Conservation (phyloP, 2,888 invertebrate genomes). For the Oegoconia quadripuncta region DNA sequence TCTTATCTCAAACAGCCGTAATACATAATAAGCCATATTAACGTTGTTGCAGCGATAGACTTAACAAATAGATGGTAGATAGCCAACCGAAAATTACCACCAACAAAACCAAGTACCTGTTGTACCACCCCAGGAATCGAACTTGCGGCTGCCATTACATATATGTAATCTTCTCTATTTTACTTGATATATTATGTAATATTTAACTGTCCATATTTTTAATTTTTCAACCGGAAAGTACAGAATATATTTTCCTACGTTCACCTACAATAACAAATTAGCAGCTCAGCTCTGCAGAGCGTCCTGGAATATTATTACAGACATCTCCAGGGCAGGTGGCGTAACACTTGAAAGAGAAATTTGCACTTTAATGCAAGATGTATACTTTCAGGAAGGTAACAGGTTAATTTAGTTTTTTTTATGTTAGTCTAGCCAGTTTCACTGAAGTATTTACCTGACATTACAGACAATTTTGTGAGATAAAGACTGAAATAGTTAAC, state of each 20-base stretch:
- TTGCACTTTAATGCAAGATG: conserved; percentile 22
- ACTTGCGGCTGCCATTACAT: too few species aligned
- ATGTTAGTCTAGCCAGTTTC: neutral
- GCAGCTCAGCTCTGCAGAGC: conserved; percentile 22
- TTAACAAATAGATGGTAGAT: too few species aligned
- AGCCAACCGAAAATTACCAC: too few species aligned
- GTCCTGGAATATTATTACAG: conserved; percentile 50
- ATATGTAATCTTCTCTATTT: neutral
- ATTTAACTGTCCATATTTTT: too few species aligned
- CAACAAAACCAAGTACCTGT: too few species aligned
- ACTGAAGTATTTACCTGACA: neutral
- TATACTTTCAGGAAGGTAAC: neutral
- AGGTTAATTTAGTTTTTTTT: conserved; percentile 1
- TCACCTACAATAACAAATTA: conserved; percentile 47
- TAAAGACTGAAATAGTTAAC: too few species aligned
- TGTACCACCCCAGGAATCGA: too few species aligned
- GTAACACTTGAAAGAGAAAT: conserved; percentile 25
- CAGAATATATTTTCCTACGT: conserved; percentile 4
- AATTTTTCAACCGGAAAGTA: too few species aligned
- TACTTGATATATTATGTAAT: neutral
- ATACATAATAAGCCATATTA: too few species aligned
- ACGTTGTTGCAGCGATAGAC: too few species aligned
- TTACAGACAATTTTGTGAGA: too few species aligned
- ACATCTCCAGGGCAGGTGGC: conserved; percentile 40
- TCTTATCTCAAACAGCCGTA: too few species aligned